A percentile compares a stretch with the other conserved stretches of the same genome.
Evolutionary conservation across 2,113 vertebrate species (phyloP).

Genomic region (Gadus chalcogrammus): DNA sequence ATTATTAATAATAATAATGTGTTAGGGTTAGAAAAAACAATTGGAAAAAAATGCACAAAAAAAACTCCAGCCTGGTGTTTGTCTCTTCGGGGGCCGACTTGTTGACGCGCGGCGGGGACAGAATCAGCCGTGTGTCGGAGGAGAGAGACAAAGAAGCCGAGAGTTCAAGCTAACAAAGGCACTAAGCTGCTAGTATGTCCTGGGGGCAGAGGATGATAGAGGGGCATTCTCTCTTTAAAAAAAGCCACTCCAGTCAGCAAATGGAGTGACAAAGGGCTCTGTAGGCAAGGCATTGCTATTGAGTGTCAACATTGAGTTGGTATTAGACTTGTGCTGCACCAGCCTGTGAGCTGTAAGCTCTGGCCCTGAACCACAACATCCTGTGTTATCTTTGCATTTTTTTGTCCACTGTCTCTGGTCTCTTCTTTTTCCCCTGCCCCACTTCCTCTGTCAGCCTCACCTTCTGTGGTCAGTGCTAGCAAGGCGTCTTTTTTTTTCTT

Average conservation of each 20-base stretch:
- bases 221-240: slow-evolving; percentile 74
- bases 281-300: slow-evolving; percentile 72
- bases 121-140: slow-evolving; percentile 66
- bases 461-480: too few relatives aligned
- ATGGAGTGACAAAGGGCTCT: slow-evolving; percentile 77
- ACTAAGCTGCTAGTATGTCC: slow-evolving; percentile 72
- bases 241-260: slow-evolving; percentile 80
- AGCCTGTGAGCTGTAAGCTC: slow-evolving; percentile 45
- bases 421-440: too few relatives aligned
- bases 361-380: slow-evolving; percentile 65
- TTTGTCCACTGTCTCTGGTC: slow-evolving; percentile 26
- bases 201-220: slow-evolving; percentile 73
- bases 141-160: slow-evolving; percentile 69
- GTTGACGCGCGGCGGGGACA: slow-evolving; percentile 51
- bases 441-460: too few relatives aligned
- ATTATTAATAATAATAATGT: slow-evolving; percentile 20
- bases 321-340: slow-evolving; percentile 63
- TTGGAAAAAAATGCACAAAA: too few relatives aligned
- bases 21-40: too few relatives aligned
- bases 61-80: neutral
- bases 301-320: slow-evolving; percentile 69
- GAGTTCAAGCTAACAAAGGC: slow-evolving; percentile 73
- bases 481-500: too few relatives aligned
- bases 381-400: slow-evolving; percentile 49
- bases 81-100: slow-evolving; percentile 44